Base-by-base conservation (phyloP, 1,140 invertebrate genomes). In the Wiebesia pumilae region DNA sequence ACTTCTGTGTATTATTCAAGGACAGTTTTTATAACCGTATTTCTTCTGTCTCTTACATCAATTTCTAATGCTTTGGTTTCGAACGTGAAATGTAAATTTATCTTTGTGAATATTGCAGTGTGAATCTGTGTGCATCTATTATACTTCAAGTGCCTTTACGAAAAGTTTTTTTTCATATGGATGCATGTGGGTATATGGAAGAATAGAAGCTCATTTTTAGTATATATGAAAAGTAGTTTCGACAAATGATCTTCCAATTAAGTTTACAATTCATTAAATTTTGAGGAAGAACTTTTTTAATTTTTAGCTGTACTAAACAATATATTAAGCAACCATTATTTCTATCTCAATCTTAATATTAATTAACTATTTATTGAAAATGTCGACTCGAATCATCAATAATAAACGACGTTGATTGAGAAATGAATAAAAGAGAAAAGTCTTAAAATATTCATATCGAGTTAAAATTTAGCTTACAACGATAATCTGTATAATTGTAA, bases 111-210 rank as follows among this genome's bases (percentile, higher is more conserved):
- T n/a, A 38, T 1, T 24, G 30, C 35, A 35, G 40, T 75, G 62
- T 67, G 77, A 85, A 80, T 80, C 71, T 85, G 80, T 85, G 77
- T 80, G 78, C 65, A 80, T 33, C 80, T 78, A 80, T 85, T 85
- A 54, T 43, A 85, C 75, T 85, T 80, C 43, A 62, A 62, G 43
- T 84, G 51, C 75, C 79, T 78, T 78, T 35, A 58, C 40, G 21
- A 58, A 7, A 27, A 80, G 77, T 33, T 85, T 85, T 80, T 84
- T 79, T 84, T 30, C 78, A 65, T 75, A 83, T 24, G n/a, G 10
- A 24, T 0, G 43, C 69, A 38, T n/a, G 9, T 7, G 35, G 10
- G 19, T 71, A 71, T 54, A 82, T 24, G n/a, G 9, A 65, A n/a
- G 62, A 9, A 10, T 2, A 69, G 62, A 65, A 81, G n/a, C 7